Evolutionary conservation across 1,140 invertebrate species (phyloP), one percentile per base, ranked within the genome.

Genomic region (Aphaenogaster ashmeadi): DNA sequence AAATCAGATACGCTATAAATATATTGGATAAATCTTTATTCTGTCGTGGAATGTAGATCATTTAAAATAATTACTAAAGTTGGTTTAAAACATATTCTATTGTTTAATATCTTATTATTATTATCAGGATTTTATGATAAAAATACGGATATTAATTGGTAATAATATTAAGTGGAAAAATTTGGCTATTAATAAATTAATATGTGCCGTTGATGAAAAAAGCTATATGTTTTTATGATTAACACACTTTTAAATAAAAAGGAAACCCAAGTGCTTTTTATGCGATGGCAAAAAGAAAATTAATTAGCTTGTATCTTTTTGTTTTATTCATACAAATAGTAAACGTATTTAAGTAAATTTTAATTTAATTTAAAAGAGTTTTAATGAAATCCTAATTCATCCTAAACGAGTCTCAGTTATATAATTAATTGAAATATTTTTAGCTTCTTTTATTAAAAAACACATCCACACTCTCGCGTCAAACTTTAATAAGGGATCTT

Each of bases 361-460:
- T 27, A 27, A 27, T 27, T 27, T 27, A 27, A 27, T 27, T 27
- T 27, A 27, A 27, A 27, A 27, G 0, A 27, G 27, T 27, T 27
- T 27, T 27, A 27, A 27, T 27, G 27, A 27, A 27, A 27, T 27
- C 3, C 7, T 60, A 60, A 11, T 9, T 60, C 54, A 64, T 64
- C 15, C 27, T 33, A 50, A 27, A 71, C 4, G 44, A 18, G 15
- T 72, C 52, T 72, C 4, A 33, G 13, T 69, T 69, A 71, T 71
- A 44, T 71, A 44, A 54, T 11, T 36, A n/a, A 74, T 7, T 54
- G 18, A 62, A 62, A 36, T 13, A 52, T 74, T n/a, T 50, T 74
- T n/a, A 5, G n/a, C 11, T 5, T 67, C 36, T 41, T 66, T 71
- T 27, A 18, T 50, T 18, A 21, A 64, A 36, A 52, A 50, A 50